Evolutionary conservation across 2,888 invertebrate species (phyloP).

Genomic region (Acleris cristana): DNA sequence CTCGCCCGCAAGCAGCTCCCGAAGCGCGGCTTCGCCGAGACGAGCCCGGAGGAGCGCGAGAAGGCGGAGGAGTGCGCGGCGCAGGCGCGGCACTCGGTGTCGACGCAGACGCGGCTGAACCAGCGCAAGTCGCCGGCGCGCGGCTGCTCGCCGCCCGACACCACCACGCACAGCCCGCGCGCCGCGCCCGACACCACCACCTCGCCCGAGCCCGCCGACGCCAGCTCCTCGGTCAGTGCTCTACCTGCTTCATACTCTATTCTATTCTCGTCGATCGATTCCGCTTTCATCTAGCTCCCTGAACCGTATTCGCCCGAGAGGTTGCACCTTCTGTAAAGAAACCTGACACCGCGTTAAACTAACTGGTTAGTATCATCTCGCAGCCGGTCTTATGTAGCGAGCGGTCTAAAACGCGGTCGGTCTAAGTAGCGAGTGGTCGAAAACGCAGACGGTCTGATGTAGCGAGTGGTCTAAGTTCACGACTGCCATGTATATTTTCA

Average conservation of each 20-base stretch:
- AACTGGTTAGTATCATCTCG: no score
- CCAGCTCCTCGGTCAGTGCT: slow-evolving; percentile 68
- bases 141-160: slow-evolving; percentile 87
- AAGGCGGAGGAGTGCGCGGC: slow-evolving; percentile 44
- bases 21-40: slow-evolving; percentile 54
- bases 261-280: neutral
- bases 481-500: no score
- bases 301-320: no score
- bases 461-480: no score
- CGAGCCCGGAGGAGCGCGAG: slow-evolving; percentile 45
- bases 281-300: no score
- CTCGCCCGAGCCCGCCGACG: slow-evolving; percentile 73
- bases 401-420: no score
- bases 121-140: slow-evolving; percentile 57
- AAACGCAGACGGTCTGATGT: no score
- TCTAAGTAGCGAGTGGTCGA: no score
- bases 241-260: neutral
- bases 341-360: no score
- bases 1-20: slow-evolving; percentile 66
- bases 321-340: no score
- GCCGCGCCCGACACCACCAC: slow-evolving; percentile 83
- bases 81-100: slow-evolving; percentile 86
- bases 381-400: no score
- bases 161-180: slow-evolving; percentile 92
- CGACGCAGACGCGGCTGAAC: slow-evolving; percentile 88